Percentiles rank a stretch among this genome's conserved stretches.
These are phyloP conservation scores for Caenorhabditis inopinata DNA, from an alignment of 1,140 invertebrate species.

Conservation along the genomic window DNA sequence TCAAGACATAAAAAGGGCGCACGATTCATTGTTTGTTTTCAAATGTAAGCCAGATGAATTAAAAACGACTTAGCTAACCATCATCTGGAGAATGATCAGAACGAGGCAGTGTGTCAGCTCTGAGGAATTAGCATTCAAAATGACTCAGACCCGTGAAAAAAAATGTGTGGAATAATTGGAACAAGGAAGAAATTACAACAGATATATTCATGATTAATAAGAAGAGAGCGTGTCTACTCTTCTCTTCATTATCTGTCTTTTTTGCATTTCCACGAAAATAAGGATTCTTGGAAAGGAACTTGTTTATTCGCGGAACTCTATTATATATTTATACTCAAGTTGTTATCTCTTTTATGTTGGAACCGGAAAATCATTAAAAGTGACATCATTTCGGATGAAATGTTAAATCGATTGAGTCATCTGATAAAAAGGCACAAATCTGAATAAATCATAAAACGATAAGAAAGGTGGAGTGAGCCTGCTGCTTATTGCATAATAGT, in stretches of 20 bases:
- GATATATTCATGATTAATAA: constrained; percentile 11
- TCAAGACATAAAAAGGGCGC: too few species aligned
- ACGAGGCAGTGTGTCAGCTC: not conserved
- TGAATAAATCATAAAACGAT: not conserved
- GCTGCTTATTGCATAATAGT: not conserved
- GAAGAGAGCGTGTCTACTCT: not conserved
- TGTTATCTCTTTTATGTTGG: not conserved
- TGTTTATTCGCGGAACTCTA: too few species aligned
- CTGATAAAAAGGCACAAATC: constrained; percentile 9
- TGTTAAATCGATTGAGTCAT: not conserved
- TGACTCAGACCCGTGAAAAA: not conserved
- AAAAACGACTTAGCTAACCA: too few species aligned
- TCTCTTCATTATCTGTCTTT: not conserved
- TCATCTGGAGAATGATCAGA: too few species aligned
- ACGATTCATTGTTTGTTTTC: too few species aligned
- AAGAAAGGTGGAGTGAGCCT: not conserved
- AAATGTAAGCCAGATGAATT: too few species aligned
- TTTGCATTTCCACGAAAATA: not conserved
- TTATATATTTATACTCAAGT: not conserved
- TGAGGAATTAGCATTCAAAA: not conserved
- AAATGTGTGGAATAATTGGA: not conserved
- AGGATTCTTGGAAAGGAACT: not conserved
- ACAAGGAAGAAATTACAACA: not conserved
- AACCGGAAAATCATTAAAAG: not conserved
- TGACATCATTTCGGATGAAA: not conserved